These are phyloP conservation scores for Solen grandis DNA, from an alignment of 1,140 invertebrate genomes.

Conservation along the genomic window DNA sequence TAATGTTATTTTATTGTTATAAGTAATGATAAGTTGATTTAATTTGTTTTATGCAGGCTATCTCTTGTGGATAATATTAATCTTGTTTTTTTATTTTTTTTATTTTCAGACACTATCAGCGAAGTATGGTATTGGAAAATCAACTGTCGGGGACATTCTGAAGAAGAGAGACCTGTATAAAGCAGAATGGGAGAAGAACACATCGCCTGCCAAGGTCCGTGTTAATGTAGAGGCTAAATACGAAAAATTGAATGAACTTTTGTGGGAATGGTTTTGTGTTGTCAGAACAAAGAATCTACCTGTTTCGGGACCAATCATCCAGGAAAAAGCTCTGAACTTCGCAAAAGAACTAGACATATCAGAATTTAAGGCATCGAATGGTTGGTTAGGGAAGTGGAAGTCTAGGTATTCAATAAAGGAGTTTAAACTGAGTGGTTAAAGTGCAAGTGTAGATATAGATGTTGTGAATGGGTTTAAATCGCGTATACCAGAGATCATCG, in stretches of 20 bases:
- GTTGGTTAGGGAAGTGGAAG: too few species aligned
- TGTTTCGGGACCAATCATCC: not conserved
- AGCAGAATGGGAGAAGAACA: slow-evolving; percentile 3
- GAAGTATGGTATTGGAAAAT: slow-evolving; percentile 16
- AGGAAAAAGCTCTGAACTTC: too few species aligned
- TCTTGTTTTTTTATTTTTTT: too few species aligned
- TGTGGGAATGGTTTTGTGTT: slow-evolving; percentile 6
- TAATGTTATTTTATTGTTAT: too few species aligned
- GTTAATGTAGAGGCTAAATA: not conserved
- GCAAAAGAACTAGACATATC: too few species aligned
- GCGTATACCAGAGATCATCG: too few species aligned
- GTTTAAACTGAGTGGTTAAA: not conserved
- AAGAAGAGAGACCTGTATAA: not conserved
- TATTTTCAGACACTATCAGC: slow-evolving; percentile 15
- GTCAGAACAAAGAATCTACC: not conserved
- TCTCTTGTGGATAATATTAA: too few species aligned
- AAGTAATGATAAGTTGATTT: too few species aligned
- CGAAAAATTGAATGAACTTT: slow-evolving; percentile 1
- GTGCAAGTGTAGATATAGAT: too few species aligned
- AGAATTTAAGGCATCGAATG: too few species aligned
- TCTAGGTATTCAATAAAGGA: not conserved
- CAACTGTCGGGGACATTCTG: not conserved
- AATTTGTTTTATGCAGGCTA: too few species aligned
- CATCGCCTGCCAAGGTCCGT: not conserved
- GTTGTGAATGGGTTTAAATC: too few species aligned